Conservation (phyloP, 2,888 invertebrate genomes). For the Ariolimax columbianus region DNA sequence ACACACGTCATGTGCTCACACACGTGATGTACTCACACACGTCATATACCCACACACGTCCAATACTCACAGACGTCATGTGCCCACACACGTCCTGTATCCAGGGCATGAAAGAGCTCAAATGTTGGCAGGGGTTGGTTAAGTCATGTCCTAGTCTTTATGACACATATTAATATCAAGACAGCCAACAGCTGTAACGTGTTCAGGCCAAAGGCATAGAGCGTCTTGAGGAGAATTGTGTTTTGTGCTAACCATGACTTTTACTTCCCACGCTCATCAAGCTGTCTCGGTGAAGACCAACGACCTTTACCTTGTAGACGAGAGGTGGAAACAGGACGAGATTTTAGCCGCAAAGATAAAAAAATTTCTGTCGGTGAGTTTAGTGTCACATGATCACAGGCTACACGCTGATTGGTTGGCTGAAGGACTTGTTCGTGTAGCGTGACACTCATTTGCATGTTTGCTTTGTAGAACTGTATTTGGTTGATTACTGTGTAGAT, state of each 20-base stretch:
- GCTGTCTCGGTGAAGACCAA: slow-evolving; percentile 47
- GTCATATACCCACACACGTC: background rate
- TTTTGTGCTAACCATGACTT: background rate
- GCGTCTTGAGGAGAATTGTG: background rate
- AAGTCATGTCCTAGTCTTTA: background rate
- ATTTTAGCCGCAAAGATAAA: slow-evolving; percentile 95
- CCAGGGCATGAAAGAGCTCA: background rate
- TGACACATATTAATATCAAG: background rate
- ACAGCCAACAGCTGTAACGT: background rate
- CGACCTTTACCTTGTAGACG: slow-evolving; percentile 78
- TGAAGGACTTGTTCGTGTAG: background rate
- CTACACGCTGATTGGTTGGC: background rate
- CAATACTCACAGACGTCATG: background rate
- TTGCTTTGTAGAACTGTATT: slow-evolving; percentile 21
- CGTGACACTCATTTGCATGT: slow-evolving; percentile 22
- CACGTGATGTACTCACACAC: background rate
- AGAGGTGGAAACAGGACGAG: slow-evolving; percentile 88
- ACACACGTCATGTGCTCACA: background rate
- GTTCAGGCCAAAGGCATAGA: background rate
- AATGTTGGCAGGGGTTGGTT: background rate
- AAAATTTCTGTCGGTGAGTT: slow-evolving; percentile 93
- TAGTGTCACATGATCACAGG: background rate
- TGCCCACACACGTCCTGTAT: background rate
- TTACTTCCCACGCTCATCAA: slow-evolving; percentile 5
- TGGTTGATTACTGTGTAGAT: background rate